Conservation (phyloP, 2,888 invertebrate species). For the Ellobium chinense region DNA sequence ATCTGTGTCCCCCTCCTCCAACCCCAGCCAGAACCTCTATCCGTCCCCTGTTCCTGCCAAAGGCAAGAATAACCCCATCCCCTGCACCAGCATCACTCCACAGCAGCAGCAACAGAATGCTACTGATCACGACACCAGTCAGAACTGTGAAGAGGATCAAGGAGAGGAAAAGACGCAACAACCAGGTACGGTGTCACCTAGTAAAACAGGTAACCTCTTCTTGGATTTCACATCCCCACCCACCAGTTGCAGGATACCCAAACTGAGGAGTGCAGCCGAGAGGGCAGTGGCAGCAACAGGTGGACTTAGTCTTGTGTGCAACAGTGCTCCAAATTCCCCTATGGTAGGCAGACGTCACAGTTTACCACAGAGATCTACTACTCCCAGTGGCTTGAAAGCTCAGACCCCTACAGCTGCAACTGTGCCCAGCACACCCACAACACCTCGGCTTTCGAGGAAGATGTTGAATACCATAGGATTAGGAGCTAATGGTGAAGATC, state of each 20-base stretch:
- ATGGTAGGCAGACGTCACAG: conserved; percentile 35
- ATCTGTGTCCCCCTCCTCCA: conserved; percentile 12
- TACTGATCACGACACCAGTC: conserved; percentile 1
- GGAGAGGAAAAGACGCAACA: conserved; percentile 3
- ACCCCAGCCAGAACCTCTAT: too few species aligned
- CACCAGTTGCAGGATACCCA: conserved; percentile 46
- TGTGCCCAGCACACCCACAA: conserved; percentile 39
- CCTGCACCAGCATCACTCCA: conserved; percentile 3
- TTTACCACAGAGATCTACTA: conserved; percentile 18
- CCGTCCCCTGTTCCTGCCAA: neutral
- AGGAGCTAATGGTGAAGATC: conserved; percentile 12
- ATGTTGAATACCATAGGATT: neutral
- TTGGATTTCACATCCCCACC: conserved; percentile 51
- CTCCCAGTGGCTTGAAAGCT: conserved; percentile 10
- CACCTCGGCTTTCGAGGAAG: conserved; percentile 12
- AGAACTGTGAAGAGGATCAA: neutral
- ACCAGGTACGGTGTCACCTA: conserved; percentile 41
- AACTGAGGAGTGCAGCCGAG: conserved; percentile 46
- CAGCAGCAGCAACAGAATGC: neutral
- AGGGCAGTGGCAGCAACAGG: neutral
- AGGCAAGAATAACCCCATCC: neutral
- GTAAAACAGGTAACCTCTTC: conserved; percentile 57
- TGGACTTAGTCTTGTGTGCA: neutral
- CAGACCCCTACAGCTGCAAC: conserved; percentile 1
- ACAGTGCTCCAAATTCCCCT: conserved; percentile 39